A percentile compares a stretch with the other conserved stretches of the same genome.
Conservation (phyloP, 2,113 vertebrate species). For the Furnarius figulus region DNA sequence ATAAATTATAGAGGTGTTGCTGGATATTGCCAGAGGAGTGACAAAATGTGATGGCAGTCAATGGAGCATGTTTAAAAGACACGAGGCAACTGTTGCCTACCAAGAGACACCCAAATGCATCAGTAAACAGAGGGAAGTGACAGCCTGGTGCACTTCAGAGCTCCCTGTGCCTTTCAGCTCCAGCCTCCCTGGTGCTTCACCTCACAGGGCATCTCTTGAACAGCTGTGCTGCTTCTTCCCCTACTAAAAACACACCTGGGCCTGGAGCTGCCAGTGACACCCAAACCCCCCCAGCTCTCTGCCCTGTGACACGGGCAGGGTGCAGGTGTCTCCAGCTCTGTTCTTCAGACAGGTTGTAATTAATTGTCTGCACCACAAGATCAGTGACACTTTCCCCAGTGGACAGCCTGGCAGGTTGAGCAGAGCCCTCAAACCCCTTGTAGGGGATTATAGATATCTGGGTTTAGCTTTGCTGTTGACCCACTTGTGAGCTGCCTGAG, state of each 20-base stretch:
- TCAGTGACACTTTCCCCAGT: background rate
- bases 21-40: constrained; percentile 41
- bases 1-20: constrained; percentile 61
- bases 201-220: background rate
- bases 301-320: background rate
- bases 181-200: background rate
- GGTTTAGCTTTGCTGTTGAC: background rate
- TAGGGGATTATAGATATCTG: background rate
- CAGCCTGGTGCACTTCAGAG: background rate
- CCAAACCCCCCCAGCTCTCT: background rate
- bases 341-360: background rate
- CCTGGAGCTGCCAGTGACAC: background rate
- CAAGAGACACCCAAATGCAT: background rate
- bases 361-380: background rate
- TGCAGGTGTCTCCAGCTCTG: background rate
- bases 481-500: background rate
- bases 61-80: constrained; percentile 35
- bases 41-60: constrained; percentile 49
- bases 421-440: background rate
- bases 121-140: background rate
- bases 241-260: background rate
- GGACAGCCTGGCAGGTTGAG: background rate
- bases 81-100: background rate
- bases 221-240: background rate
- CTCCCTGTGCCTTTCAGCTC: background rate